Evolutionary conservation across 2,888 invertebrate genomes (phyloP).

Genomic region (Drosophila lacicola): DNA sequence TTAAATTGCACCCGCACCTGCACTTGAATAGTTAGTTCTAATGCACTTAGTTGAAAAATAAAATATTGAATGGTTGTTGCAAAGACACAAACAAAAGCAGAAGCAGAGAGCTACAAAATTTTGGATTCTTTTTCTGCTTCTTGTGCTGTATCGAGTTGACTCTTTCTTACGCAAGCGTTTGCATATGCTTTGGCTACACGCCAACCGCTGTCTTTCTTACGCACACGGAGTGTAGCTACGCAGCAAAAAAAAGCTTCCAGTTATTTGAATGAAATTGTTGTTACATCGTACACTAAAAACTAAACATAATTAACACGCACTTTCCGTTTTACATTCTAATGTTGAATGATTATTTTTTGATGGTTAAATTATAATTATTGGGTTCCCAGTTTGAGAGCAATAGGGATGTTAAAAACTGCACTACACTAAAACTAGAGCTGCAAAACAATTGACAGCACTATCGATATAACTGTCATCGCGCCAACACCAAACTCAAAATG

Average conservation of each 20-base stretch:
- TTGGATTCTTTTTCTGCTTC: slow-evolving; percentile 74
- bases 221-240: slow-evolving; percentile 59
- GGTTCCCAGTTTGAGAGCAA: slow-evolving; percentile 54
- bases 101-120: slow-evolving; percentile 74
- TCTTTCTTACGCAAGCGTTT: slow-evolving; percentile 52
- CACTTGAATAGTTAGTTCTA: slow-evolving; percentile 32
- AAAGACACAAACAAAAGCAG: slow-evolving; percentile 78
- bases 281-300: slow-evolving; percentile 41
- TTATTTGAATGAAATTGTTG: slow-evolving; percentile 65
- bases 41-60: slow-evolving; percentile 41
- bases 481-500: neutral
- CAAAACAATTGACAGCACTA: slow-evolving; percentile 24
- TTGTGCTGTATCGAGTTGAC: slow-evolving; percentile 48
- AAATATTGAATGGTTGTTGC: slow-evolving; percentile 73
- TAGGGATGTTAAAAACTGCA: slow-evolving; percentile 52
- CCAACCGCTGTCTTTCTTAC: slow-evolving; percentile 63
- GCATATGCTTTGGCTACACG: slow-evolving; percentile 55
- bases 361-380: slow-evolving; percentile 39
- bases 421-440: slow-evolving; percentile 45
- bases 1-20: slow-evolving; percentile 12
- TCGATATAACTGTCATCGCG: slow-evolving; percentile 14
- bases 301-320: slow-evolving; percentile 31
- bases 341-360: slow-evolving; percentile 32
- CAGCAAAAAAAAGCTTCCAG: slow-evolving; percentile 61
- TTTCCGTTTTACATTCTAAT: slow-evolving; percentile 50